Conservation (phyloP, 1,140 invertebrate species). For the Drosophila bocki region DNA sequence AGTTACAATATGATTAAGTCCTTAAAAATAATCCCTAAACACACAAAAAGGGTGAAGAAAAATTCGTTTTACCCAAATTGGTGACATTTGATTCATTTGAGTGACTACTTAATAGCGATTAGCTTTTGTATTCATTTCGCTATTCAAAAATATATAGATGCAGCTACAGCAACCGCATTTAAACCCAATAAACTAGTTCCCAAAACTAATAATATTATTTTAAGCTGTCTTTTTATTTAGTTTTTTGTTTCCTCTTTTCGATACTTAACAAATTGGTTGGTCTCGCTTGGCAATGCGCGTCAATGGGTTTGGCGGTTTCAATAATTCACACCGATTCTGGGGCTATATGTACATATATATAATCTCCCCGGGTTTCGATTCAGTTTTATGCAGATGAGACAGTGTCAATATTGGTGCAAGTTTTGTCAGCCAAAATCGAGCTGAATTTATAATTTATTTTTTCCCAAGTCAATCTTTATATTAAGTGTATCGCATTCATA, state of each 20-base stretch:
- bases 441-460: conserved; percentile 44
- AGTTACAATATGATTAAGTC: too few species aligned
- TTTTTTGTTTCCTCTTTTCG: conserved; percentile 12
- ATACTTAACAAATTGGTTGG: conserved; percentile 40
- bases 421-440: conserved; percentile 25
- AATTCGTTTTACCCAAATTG: conserved; percentile 4
- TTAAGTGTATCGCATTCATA: conserved; percentile 38
- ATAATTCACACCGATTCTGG: conserved; percentile 54
- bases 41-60: not conserved
- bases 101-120: conserved; percentile 33
- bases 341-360: conserved; percentile 24
- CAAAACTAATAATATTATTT: conserved; percentile 27
- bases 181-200: conserved; percentile 36
- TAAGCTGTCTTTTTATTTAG: not conserved
- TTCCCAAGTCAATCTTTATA: conserved; percentile 34
- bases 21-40: not conserved
- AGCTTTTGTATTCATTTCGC: conserved; percentile 24
- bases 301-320: conserved; percentile 17
- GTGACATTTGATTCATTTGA: conserved; percentile 39
- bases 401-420: conserved; percentile 38
- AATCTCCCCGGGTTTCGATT: conserved; percentile 36
- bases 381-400: conserved; percentile 46
- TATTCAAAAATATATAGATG: conserved; percentile 31
- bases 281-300: conserved; percentile 14
- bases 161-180: conserved; percentile 26